A percentile compares a stretch with the other conserved stretches of the same genome.
phyloP scores from a whole-genome alignment of 2,888 invertebrate genomes.

The Boloria euphrosyne region DNA sequence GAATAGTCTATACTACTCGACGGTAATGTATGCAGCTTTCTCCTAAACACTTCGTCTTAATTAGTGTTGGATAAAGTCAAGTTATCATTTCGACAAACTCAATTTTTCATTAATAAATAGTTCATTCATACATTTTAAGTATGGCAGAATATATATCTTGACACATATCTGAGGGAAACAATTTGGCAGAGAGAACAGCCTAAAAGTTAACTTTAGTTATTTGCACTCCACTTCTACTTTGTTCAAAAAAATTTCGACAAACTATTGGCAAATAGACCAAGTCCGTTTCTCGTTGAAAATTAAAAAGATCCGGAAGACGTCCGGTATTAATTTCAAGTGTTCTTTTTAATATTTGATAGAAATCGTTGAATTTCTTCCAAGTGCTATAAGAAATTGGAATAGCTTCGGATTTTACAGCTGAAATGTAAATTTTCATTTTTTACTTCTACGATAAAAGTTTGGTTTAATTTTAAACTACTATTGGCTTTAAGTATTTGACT shows the following conservation, averaged over 20 bases:
- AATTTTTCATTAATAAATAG: too few species aligned
- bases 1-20: too few species aligned
- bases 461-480: too few species aligned
- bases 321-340: slow-evolving; percentile 28
- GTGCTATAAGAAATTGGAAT: slow-evolving; percentile 16
- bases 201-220: slow-evolving; percentile 29
- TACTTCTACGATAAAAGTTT: too few species aligned
- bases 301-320: slow-evolving; percentile 32
- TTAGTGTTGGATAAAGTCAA: too few species aligned
- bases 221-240: slow-evolving; percentile 25
- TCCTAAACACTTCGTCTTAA: too few species aligned
- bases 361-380: slow-evolving; percentile 26
- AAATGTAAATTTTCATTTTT: not conserved
- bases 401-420: slow-evolving; percentile 9
- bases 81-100: too few species aligned
- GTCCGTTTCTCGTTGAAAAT: slow-evolving; percentile 28
- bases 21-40: too few species aligned
- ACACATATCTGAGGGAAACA: slow-evolving; percentile 27
- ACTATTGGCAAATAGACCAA: slow-evolving; percentile 33
- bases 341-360: slow-evolving; percentile 28
- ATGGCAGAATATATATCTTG: slow-evolving; percentile 2
- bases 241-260: slow-evolving; percentile 21
- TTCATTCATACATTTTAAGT: slow-evolving; percentile 11
- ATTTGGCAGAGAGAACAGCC: slow-evolving; percentile 28
- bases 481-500: too few species aligned